These are phyloP conservation scores for Bergia puertoricense DNA, from an alignment of 92 coral and sea anemone genomes.

Conservation along the genomic window DNA sequence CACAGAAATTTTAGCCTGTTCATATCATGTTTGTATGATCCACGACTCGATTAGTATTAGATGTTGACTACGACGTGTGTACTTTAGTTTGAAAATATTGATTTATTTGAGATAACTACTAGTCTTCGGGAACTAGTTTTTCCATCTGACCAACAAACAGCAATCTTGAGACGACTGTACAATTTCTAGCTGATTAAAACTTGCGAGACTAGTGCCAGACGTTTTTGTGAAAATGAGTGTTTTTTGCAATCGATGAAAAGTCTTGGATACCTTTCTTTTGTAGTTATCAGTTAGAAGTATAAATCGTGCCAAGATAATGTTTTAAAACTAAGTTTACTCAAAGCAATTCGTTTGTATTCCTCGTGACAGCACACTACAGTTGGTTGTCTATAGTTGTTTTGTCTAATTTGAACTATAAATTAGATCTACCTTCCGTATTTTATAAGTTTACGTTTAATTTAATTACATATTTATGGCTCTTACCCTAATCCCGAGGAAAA, in stretches of 20 bases:
- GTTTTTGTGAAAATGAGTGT: no score
- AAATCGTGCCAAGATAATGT: background rate
- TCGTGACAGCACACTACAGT: background rate
- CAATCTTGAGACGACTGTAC: background rate
- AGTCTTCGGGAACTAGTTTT: background rate
- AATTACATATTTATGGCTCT: background rate
- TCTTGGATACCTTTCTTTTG: background rate
- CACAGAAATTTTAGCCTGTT: background rate
- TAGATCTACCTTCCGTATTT: no score
- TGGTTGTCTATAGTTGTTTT: background rate
- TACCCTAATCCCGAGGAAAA: background rate
- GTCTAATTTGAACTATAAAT: background rate
- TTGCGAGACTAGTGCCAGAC: background rate
- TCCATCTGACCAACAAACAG: background rate
- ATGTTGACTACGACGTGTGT: slow-evolving; percentile 46
- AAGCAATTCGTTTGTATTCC: background rate
- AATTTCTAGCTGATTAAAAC: background rate
- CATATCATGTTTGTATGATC: background rate
- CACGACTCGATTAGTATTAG: background rate
- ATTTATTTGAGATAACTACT: slow-evolving; percentile 14
- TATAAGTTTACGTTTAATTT: background rate
- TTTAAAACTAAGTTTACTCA: slow-evolving; percentile 1
- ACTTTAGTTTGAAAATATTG: slow-evolving; percentile 56
- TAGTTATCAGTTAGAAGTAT: background rate
- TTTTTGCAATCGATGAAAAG: background rate